Evolutionary conservation across 2,113 vertebrate genomes (phyloP), one percentile per base, ranked within the genome.

Genomic region (Syrrhaptes paradoxus): DNA sequence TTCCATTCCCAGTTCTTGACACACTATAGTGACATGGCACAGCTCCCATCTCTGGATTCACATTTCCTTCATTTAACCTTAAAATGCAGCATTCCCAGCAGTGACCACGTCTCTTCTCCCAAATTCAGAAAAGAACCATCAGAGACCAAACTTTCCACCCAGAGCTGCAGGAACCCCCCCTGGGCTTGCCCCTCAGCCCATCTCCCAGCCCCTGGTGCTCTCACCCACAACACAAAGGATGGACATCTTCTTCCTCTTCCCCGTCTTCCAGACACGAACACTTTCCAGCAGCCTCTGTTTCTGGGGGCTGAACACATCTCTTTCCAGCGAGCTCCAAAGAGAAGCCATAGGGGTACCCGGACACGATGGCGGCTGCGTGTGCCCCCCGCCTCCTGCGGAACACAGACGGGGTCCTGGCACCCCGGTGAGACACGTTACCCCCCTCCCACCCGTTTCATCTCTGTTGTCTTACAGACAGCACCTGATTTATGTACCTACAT

Each of bases 201-300:
- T 25, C 18, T 26, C 41, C 38, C 34, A 11, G 9, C 9, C 48
- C n/a, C 29, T 0, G 8, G 28, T 13, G 3, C 51, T 63, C 90
- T 95, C 71, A 97, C 96, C 95, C 68, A 79, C 63, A 4, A 95
- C 18, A 31, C 96, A 97, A 45, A 97, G 92, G 17, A 97, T 45
- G 55, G 87, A 88, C 62, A 65, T 93, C 68, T 95, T 97, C 77
- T 82, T 96, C 68, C 90, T 97, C 87, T 67, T 96, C 86, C 95
- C 90, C 1, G 82, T 71, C 76, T 96, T 97, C 96, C 97, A 97
- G 58, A 96, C 96, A n/a, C 4, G 16, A 31, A 92, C 6, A 1
- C 67, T 80, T 36, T 95, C 95, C 88, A 97, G 87, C 43, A 97
- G 90, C 80, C 78, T 91, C 75, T 96, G 92, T 9, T 88, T 86